These are phyloP conservation scores for Azemiops feae DNA, from an alignment of 2,113 vertebrate genomes.

Conservation along the genomic window DNA sequence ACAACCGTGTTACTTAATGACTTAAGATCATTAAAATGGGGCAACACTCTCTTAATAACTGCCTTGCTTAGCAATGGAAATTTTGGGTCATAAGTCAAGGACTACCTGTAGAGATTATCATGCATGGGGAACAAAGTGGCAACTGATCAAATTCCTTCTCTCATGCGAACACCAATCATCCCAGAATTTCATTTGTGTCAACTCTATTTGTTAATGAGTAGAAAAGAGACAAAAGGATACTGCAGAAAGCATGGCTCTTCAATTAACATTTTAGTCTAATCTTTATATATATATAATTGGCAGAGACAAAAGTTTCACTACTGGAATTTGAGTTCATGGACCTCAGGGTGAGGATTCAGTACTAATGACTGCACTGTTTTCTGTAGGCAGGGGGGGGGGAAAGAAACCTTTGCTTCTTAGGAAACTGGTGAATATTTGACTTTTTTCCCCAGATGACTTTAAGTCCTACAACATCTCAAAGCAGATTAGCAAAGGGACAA, in stretches of 20 bases:
- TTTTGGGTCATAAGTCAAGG: not conserved
- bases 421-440: not conserved
- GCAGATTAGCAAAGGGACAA: not conserved
- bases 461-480: not conserved
- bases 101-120: not conserved
- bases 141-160: not conserved
- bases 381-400: not conserved
- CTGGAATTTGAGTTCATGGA: not conserved
- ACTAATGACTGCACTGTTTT: not conserved
- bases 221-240: not conserved
- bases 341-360: not conserved
- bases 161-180: not conserved
- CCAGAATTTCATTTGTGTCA: not conserved
- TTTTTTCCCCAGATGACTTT: not conserved
- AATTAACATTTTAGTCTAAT: not conserved
- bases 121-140: not conserved
- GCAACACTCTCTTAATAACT: not conserved
- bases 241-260: not conserved
- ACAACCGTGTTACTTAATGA: no score
- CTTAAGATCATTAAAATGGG: not conserved
- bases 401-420: not conserved
- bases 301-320: not conserved
- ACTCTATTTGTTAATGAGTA: not conserved
- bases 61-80: not conserved
- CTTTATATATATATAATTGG: not conserved